phyloP scores from a whole-genome alignment of 37 sponge, comb jelly and placozoan species.

The Aphrocallistes beatrix region DNA sequence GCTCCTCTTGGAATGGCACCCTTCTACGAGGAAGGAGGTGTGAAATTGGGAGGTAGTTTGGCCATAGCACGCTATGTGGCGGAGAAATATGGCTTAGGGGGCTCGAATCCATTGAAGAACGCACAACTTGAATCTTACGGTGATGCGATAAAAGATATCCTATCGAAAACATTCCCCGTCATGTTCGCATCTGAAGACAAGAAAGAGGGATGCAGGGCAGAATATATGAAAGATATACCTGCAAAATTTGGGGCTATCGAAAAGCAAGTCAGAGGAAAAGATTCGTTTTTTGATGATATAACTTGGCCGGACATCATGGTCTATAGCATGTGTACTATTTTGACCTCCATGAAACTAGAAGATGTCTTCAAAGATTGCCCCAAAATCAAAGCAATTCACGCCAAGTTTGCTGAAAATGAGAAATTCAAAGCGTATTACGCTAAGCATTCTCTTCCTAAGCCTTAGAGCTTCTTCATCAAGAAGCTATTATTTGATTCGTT shows the following conservation, averaged over 20 bases:
- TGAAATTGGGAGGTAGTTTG: neutral
- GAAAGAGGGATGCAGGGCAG: neutral
- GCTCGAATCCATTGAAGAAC: neutral
- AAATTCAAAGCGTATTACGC: neutral
- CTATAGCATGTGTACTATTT: neutral
- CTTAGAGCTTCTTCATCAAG: too few species aligned
- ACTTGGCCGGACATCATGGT: neutral
- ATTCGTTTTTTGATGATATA: neutral
- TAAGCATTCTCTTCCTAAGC: too few species aligned
- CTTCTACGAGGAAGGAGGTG: neutral
- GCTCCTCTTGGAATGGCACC: neutral
- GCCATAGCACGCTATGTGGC: neutral
- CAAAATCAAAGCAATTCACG: neutral
- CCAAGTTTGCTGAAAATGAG: neutral
- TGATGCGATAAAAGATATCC: neutral
- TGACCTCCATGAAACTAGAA: neutral
- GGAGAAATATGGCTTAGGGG: neutral
- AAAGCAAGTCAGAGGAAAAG: neutral
- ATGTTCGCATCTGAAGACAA: neutral
- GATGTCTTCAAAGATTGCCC: slow-evolving; percentile 8
- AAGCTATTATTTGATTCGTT: too few species aligned
- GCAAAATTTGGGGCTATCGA: neutral
- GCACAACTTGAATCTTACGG: neutral
- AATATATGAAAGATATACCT: too few species aligned
- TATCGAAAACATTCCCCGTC: neutral